These are phyloP conservation scores for Globodera ellingtonae DNA, from an alignment of 1,140 invertebrate genomes.

Conservation along the genomic window DNA sequence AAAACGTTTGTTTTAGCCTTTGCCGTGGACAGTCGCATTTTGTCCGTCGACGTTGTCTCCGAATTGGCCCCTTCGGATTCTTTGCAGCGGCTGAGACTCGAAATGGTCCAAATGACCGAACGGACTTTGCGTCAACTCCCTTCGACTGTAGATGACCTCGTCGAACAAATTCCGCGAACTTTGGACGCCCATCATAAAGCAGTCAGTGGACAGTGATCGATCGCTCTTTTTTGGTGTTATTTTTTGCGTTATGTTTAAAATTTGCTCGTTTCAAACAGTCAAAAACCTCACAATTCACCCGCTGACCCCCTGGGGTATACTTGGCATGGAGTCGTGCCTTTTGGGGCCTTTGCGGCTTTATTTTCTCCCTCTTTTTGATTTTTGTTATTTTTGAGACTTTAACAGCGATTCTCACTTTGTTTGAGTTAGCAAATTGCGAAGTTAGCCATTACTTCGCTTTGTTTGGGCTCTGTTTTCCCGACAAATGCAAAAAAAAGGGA, in stretches of 20 bases:
- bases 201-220: neutral
- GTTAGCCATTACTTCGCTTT: too few relatives aligned
- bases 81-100: neutral
- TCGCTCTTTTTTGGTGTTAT: neutral
- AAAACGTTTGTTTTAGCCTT: conserved; percentile 1
- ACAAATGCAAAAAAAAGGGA: too few relatives aligned
- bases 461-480: too few relatives aligned
- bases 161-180: conserved; percentile 6
- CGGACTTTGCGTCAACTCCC: conserved; percentile 9
- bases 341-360: too few relatives aligned
- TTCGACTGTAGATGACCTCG: neutral
- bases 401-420: too few relatives aligned
- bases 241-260: neutral
- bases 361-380: too few relatives aligned
- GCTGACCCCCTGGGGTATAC: too few relatives aligned
- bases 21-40: conserved; percentile 14
- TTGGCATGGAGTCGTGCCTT: neutral
- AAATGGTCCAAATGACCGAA: neutral
- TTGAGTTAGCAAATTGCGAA: too few relatives aligned
- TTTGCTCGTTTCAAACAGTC: neutral
- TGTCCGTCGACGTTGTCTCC: conserved; percentile 3
- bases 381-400: too few relatives aligned
- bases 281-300: neutral
- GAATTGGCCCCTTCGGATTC: conserved; percentile 1
- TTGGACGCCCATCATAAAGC: conserved; percentile 15